Evolutionary conservation across 2,797 vertebrate species (phyloP).

Genomic region (Sebastes taczanowskii): DNA sequence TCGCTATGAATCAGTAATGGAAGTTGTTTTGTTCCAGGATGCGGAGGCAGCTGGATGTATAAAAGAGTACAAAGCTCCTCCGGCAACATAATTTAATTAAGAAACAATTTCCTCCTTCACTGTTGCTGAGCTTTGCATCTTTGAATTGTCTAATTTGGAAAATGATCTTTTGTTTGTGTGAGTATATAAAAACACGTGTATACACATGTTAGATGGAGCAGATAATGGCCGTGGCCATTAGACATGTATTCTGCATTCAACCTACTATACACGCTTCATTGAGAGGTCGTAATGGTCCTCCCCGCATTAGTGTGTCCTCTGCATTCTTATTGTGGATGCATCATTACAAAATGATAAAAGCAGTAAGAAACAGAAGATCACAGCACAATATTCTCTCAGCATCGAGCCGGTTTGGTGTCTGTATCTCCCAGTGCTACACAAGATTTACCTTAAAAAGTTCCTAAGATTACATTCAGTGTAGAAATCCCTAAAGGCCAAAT

Average conservation of each 20-base stretch:
- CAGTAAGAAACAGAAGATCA: not conserved
- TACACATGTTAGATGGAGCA: not conserved
- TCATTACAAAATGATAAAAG: not conserved
- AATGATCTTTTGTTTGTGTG: not conserved
- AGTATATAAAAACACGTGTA: not conserved
- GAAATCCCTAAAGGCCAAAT: not conserved
- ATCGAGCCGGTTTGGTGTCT: not conserved
- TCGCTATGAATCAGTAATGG: constrained; percentile 3
- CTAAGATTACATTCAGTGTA: too few species aligned
- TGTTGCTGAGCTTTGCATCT: constrained; percentile 24
- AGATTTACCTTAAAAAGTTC: not conserved
- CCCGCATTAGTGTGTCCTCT: not conserved
- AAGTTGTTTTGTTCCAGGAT: not conserved
- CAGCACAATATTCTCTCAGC: not conserved
- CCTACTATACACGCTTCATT: not conserved
- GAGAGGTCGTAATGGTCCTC: not conserved
- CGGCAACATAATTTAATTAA: constrained; percentile 35
- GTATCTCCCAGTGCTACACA: not conserved
- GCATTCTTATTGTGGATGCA: not conserved
- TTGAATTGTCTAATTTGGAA: constrained; percentile 2
- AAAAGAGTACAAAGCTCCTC: not conserved
- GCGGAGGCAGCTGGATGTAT: constrained; percentile 7
- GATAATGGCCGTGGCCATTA: accelerated
- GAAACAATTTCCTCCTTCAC: constrained; percentile 22
- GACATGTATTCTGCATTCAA: not conserved